Evolutionary conservation across 2,888 invertebrate species (phyloP).

Genomic region (Stramonita haemastoma): DNA sequence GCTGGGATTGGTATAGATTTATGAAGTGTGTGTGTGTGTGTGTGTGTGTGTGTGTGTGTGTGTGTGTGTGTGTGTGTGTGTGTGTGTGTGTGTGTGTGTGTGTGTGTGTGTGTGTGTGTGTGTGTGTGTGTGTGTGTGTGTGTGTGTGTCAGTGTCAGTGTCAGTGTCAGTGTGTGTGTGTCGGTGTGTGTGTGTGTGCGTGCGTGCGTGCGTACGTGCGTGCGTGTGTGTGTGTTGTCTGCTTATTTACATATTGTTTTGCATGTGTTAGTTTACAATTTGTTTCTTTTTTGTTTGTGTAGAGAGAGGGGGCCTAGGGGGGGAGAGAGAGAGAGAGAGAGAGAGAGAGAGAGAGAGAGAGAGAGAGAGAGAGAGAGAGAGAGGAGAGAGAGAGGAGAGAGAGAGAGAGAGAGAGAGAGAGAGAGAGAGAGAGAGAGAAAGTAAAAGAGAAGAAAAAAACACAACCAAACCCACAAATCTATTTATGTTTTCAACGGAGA

Average conservation of each 20-base stretch:
- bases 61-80: neutral
- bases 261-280: too few relatives aligned
- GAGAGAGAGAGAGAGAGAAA: neutral
- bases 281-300: too few relatives aligned
- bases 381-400: neutral
- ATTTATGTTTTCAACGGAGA: too few relatives aligned
- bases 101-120: neutral
- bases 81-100: neutral
- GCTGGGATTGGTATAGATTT: too few relatives aligned
- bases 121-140: neutral
- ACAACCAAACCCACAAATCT: too few relatives aligned
- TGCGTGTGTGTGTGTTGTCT: neutral
- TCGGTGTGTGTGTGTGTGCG: neutral
- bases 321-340: neutral
- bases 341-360: constrained; percentile 29
- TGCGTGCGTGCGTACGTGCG: neutral
- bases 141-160: neutral
- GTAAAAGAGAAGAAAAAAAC: too few relatives aligned
- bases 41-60: neutral
- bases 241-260: neutral
- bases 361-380: constrained; percentile 1
- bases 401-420: neutral
- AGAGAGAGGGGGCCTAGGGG: too few relatives aligned
- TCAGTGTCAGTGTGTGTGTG: neutral
- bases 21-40: too few relatives aligned